A percentile compares a stretch with the other conserved stretches of the same genome.
These are phyloP conservation scores for Neuroterus valhalla DNA, from an alignment of 1,140 invertebrate species.

Conservation along the genomic window DNA sequence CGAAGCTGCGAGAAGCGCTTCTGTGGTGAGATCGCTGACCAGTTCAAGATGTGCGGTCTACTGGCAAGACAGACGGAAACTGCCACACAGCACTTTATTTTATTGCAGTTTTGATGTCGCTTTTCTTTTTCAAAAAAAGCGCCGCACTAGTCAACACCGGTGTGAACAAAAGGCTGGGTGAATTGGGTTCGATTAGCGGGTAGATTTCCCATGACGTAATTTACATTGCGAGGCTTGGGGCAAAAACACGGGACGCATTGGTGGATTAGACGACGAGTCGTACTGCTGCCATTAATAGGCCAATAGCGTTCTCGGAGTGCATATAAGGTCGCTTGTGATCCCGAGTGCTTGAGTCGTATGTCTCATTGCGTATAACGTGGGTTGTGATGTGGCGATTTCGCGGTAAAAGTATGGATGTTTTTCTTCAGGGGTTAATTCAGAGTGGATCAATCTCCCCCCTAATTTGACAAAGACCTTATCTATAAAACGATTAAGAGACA, in stretches of 20 bases:
- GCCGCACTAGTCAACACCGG: conserved; percentile 61
- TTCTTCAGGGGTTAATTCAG: conserved; percentile 38
- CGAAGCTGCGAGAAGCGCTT: conserved; percentile 53
- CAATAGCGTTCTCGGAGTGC: conserved; percentile 43
- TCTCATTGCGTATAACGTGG: conserved; percentile 53
- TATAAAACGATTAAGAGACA: conserved; percentile 56
- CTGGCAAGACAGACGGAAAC: conserved; percentile 35
- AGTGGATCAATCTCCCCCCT: conserved; percentile 62
- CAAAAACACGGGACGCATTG: conserved; percentile 40
- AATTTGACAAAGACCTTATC: conserved; percentile 63
- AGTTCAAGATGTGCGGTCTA: conserved; percentile 58
- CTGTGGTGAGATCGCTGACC: conserved; percentile 48
- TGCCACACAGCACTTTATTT: conserved; percentile 32
- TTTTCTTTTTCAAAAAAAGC: conserved; percentile 56
- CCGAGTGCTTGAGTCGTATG: conserved; percentile 57
- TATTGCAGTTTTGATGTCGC: conserved; percentile 26
- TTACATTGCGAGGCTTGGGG: conserved; percentile 14
- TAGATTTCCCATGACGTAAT: conserved; percentile 50
- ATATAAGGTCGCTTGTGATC: conserved; percentile 47
- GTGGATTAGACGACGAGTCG: too few relatives aligned
- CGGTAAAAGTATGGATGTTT: conserved; percentile 66
- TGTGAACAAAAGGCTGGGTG: conserved; percentile 47
- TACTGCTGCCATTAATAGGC: too few relatives aligned
- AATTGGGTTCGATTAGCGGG: conserved; percentile 32
- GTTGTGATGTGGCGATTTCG: conserved; percentile 37